Base-by-base conservation (phyloP, 1,140 invertebrate species). In the Scaptodrosophila lebanonensis region DNA sequence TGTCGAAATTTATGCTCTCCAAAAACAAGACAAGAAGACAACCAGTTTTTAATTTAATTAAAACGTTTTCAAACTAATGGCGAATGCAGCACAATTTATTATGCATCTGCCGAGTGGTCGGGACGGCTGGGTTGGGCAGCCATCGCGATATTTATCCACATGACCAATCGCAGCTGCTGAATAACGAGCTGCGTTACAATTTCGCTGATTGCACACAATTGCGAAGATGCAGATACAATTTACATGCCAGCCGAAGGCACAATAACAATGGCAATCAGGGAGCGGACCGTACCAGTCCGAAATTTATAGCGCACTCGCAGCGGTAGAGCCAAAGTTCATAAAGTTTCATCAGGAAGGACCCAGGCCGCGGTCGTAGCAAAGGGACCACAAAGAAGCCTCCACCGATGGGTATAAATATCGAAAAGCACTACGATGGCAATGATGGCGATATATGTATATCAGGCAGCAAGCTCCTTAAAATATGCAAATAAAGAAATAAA, bases 401-500 rank as follows among this genome's bases (percentile, higher is more conserved):
- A 12, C 5, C 16, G 11, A 25, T 30, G 40, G 32, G 12, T 30
- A 70, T 56, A 52, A 66, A 71, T 79, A 73, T 79, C 68, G 75
- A 53, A 70, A 67, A 72, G 65, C 54, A 22, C 33, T n/a, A n/a
- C n/a, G 22, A 17, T 36, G 61, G 38, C 61, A 35, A 66, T 68
- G 70, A 69, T 73, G 75, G 75, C 68, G 61, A 56, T 75, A 27
- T 61, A 67, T 63, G 66, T 83, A 83, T 83, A 58, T 82, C 54
- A 61, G 56, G 59, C 32, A 69, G 66, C 59, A 56, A 83, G 84
- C 83, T 85, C 62, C 83, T 77, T 85, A 85, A 85, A 85, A 85
- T 85, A 85, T 85, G 83, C 67, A 85, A 85, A 85, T 85, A 77
- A 85, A 85, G 83, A 85, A 83, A 85, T 85, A 85, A 85, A 85